A percentile compares a stretch with the other conserved stretches of the same genome.
These are phyloP conservation scores for Chymomyza costata DNA, from an alignment of 1,140 invertebrate species.

Conservation along the genomic window DNA sequence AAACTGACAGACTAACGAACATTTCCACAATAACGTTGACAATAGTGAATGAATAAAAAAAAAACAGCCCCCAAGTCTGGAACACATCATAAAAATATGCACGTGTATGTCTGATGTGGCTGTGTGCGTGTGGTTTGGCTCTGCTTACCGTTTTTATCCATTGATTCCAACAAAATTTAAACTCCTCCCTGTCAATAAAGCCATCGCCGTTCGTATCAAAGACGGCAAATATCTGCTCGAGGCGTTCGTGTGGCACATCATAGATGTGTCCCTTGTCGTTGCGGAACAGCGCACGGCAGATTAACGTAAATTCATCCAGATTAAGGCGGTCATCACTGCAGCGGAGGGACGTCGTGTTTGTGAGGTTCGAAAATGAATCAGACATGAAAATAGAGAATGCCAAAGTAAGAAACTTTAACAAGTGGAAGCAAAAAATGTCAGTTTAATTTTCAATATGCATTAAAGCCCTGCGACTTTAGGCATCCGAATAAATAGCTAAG, in stretches of 20 bases:
- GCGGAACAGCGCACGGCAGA: constrained; percentile 89
- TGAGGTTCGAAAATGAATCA: constrained; percentile 22
- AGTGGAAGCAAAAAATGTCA: too few species aligned
- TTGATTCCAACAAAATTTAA: constrained; percentile 87
- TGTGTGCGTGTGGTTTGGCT: not conserved
- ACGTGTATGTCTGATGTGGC: too few species aligned
- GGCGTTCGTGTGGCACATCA: constrained; percentile 82
- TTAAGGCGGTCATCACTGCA: constrained; percentile 86
- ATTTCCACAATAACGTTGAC: too few species aligned
- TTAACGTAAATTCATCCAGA: constrained; percentile 85
- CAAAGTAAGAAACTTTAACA: too few species aligned
- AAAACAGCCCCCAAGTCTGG: too few species aligned
- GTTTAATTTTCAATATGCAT: too few species aligned
- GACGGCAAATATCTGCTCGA: constrained; percentile 86
- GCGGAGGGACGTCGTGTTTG: not conserved
- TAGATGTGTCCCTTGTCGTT: constrained; percentile 92
- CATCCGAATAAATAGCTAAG: too few species aligned
- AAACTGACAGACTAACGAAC: too few species aligned
- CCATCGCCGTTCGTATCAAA: constrained; percentile 88
- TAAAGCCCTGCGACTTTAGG: too few species aligned
- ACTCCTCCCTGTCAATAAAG: constrained; percentile 88
- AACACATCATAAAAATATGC: too few species aligned
- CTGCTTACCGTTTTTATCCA: constrained; percentile 87
- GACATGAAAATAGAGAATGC: constrained; percentile 44
- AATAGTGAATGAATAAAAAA: too few species aligned